A percentile compares a stretch with the other conserved stretches of the same genome.
phyloP scores from a whole-genome alignment of 2,888 invertebrate genomes.

The Plagodis dolabraria region DNA sequence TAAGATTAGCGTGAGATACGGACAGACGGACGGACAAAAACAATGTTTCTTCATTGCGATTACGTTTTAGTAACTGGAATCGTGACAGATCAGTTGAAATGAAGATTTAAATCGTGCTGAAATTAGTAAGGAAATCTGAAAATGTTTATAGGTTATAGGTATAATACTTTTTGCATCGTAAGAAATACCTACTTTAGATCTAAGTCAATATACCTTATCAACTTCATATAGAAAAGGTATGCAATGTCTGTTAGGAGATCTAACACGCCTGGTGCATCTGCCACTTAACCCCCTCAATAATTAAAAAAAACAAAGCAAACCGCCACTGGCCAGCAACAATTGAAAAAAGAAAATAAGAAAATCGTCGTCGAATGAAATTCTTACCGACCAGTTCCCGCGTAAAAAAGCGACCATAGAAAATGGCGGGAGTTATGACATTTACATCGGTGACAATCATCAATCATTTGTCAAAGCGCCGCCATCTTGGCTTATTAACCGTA shows the following conservation, averaged over 20 bases:
- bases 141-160: too few relatives aligned
- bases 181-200: too few relatives aligned
- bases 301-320: slow-evolving; percentile 7
- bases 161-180: too few relatives aligned
- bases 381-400: slow-evolving; percentile 25
- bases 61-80: slow-evolving; percentile 28
- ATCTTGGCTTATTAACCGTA: slow-evolving; percentile 75
- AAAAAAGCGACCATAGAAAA: slow-evolving; percentile 37
- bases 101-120: neutral
- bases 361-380: slow-evolving; percentile 19
- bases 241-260: neutral
- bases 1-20: slow-evolving; percentile 61
- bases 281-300: neutral
- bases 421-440: slow-evolving; percentile 61
- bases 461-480: slow-evolving; percentile 71
- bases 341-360: slow-evolving; percentile 8
- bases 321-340: slow-evolving; percentile 4
- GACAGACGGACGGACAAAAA: slow-evolving; percentile 46
- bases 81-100: slow-evolving; percentile 12
- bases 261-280: neutral
- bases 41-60: slow-evolving; percentile 42
- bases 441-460: slow-evolving; percentile 59
- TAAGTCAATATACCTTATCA: too few relatives aligned
- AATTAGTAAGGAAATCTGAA: too few relatives aligned
- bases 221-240: neutral